Evolutionary conservation across 23 tunicate species (phyloP), one percentile per base, ranked within the genome.

Genomic region (Halocynthia aurantium): DNA sequence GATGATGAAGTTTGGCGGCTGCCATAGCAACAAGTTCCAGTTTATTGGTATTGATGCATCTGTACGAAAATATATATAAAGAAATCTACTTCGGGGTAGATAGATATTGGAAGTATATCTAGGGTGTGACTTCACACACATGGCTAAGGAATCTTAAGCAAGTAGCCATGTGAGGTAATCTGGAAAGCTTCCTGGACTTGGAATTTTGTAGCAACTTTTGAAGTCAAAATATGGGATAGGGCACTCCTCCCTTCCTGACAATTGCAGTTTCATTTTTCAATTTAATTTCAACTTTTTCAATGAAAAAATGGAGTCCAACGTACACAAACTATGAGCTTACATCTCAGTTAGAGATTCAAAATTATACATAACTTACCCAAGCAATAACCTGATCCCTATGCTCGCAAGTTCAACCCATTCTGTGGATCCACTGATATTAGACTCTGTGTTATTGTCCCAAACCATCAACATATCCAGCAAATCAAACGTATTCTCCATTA

Each of bases 21-120:
- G 96, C 88, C 89, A 90, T 90, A 52, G 96, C 96, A 52, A 90
- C 86, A 76, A 90, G 77, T 12, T 76, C 80, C 52, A 90, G 63
- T 55, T 70, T 76, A 17, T 69, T 83, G 5, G 86, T 81, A 40
- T 81, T 76, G 2, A 90, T 76, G 82, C 96, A 87, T 65, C 70
- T 65, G 70, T 0, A 31, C 44, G 44, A 31, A 31, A 31, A 31
- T 31, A 31, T 31, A 31, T 31, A 31, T 31, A 0, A 31, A 31
- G 44, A 31, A 0, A 31, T 31, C 44, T 31, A 31, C 44, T 0
- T 31, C 44, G 4, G 44, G 1, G 44, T 31, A 31, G 44, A 31
- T 31, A 31, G 44, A 31, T 31, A 31, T 31, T 31, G 44, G 4
- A 4, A 31, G 44, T 31, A 31, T 0, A 31, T 31, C 44, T 31